These are phyloP conservation scores for Cynodonichthys magdalenae DNA, from an alignment of 2,797 vertebrate genomes.

Conservation along the genomic window DNA sequence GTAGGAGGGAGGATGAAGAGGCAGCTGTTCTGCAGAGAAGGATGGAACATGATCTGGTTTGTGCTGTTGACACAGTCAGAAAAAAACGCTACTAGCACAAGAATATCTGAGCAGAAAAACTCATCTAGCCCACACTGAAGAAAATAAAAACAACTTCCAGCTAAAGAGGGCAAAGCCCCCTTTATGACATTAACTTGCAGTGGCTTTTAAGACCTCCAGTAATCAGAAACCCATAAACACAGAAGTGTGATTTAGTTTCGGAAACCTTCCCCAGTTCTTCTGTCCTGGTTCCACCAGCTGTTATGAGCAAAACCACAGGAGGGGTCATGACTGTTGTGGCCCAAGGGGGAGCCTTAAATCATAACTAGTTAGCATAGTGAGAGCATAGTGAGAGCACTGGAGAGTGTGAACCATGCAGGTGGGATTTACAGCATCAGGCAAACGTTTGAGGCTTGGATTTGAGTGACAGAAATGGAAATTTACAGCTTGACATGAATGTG, in stretches of 20 bases:
- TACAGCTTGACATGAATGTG: background rate
- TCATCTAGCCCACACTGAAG: slow-evolving; percentile 36
- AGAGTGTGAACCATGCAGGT: slow-evolving; percentile 46
- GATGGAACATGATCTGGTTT: slow-evolving; percentile 55
- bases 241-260: slow-evolving; percentile 31
- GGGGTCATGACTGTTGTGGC: slow-evolving; percentile 55
- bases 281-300: slow-evolving; percentile 55
- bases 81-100: slow-evolving; percentile 24
- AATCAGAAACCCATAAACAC: slow-evolving; percentile 20
- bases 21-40: slow-evolving; percentile 55
- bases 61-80: slow-evolving; percentile 47
- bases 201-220: slow-evolving; percentile 7
- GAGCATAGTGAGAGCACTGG: slow-evolving; percentile 28
- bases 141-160: slow-evolving; percentile 1
- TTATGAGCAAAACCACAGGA: slow-evolving; percentile 51
- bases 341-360: slow-evolving; percentile 61
- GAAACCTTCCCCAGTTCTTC: slow-evolving; percentile 5
- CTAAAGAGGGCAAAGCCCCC: background rate
- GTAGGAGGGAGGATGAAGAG: slow-evolving; percentile 65
- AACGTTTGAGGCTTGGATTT: slow-evolving; percentile 11
- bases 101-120: slow-evolving; percentile 36
- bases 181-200: slow-evolving; percentile 7
- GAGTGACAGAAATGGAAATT: background rate
- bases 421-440: slow-evolving; percentile 20
- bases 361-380: slow-evolving; percentile 53